These are phyloP conservation scores for Pseudoips prasinana DNA, from an alignment of 2,888 invertebrate genomes.

Conservation along the genomic window DNA sequence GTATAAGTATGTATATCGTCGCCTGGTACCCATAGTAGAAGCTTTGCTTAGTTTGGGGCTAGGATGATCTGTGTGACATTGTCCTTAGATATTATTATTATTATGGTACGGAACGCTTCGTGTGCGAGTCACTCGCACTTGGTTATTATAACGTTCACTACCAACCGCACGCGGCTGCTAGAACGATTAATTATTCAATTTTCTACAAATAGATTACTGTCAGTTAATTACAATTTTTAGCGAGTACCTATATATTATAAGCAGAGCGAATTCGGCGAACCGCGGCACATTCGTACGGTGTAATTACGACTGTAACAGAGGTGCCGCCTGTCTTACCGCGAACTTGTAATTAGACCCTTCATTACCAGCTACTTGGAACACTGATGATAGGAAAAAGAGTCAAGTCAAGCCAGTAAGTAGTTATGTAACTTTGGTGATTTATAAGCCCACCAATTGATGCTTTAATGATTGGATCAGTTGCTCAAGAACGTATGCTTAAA, in stretches of 20 bases:
- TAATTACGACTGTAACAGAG: slow-evolving; percentile 51
- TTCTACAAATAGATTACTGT: slow-evolving; percentile 32
- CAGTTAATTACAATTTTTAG: slow-evolving; percentile 43
- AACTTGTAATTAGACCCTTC: slow-evolving; percentile 59
- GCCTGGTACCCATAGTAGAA: too few species aligned
- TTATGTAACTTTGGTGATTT: slow-evolving; percentile 16
- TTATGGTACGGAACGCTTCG: too few species aligned
- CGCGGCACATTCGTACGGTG: slow-evolving; percentile 45
- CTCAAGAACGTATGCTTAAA: too few species aligned
- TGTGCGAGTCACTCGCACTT: too few species aligned
- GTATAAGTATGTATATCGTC: too few species aligned
- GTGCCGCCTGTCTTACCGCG: slow-evolving; percentile 53
- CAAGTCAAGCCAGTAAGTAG: slow-evolving; percentile 25
- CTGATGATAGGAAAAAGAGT: slow-evolving; percentile 34
- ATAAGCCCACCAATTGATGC: slow-evolving; percentile 18
- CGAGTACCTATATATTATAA: slow-evolving; percentile 34
- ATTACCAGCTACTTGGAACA: slow-evolving; percentile 57
- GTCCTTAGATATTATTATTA: too few species aligned
- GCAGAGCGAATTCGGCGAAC: slow-evolving; percentile 43
- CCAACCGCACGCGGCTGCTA: slow-evolving; percentile 3
- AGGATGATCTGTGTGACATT: too few species aligned
- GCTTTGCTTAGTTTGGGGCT: too few species aligned
- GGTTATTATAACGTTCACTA: slow-evolving; percentile 6
- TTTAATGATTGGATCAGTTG: slow-evolving; percentile 13
- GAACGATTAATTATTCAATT: slow-evolving; percentile 24